Percentiles rank a stretch among this genome's conserved stretches.
Conservation (phyloP, 2,113 vertebrate species). For the Heterochromis multidens region DNA sequence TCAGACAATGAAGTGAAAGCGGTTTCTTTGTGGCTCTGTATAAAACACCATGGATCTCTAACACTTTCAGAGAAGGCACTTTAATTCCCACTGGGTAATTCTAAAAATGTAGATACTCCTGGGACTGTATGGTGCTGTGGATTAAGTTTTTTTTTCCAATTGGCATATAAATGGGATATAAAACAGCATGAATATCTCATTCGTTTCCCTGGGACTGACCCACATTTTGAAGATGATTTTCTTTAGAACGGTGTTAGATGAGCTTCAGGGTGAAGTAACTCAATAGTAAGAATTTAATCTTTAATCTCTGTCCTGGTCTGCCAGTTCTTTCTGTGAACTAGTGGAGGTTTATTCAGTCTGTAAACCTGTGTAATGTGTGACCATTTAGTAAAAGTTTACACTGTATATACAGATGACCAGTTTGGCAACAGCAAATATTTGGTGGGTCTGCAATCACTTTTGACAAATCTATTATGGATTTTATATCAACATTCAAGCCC, state of each 20-base stretch:
- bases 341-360: neutral
- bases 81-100: conserved; percentile 35
- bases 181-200: conserved; percentile 57
- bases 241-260: conserved; percentile 4
- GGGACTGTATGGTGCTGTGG: conserved; percentile 16
- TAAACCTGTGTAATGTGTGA: neutral
- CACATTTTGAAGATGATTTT: conserved; percentile 43
- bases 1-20: neutral
- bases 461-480: neutral
- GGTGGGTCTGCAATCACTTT: neutral
- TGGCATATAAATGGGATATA: conserved; percentile 52
- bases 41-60: neutral
- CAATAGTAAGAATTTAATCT: conserved; percentile 10
- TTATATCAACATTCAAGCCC: neutral
- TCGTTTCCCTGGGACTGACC: conserved; percentile 44
- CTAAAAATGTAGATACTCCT: conserved; percentile 16
- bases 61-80: neutral
- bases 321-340: neutral
- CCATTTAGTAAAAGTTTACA: neutral
- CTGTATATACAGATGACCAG: neutral
- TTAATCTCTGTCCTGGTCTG: neutral
- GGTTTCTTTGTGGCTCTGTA: neutral
- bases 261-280: conserved; percentile 29
- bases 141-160: conserved; percentile 40
- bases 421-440: neutral